phyloP scores from a whole-genome alignment of 2,797 vertebrate species.

The Poeciliopsis paucimaculata region DNA sequence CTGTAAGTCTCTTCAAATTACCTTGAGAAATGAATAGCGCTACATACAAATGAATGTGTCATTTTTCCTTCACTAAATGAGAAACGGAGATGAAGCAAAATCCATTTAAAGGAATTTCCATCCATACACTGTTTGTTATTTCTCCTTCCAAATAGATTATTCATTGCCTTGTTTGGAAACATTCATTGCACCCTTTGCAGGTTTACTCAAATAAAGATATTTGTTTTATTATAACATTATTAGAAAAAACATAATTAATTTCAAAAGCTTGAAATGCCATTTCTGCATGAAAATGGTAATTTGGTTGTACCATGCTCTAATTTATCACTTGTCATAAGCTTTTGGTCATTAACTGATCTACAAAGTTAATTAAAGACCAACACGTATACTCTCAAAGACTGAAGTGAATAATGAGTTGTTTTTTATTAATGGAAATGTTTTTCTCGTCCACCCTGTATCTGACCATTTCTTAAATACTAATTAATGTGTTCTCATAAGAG shows the following conservation, averaged over 20 bases:
- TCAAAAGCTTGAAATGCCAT: neutral
- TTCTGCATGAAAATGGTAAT: conserved; percentile 11
- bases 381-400: conserved; percentile 63
- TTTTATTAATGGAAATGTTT: conserved; percentile 33
- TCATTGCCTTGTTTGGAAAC: neutral
- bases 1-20: neutral
- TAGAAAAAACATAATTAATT: neutral
- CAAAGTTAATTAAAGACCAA: conserved; percentile 66
- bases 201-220: neutral
- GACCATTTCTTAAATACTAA: conserved; percentile 37
- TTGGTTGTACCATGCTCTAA: conserved; percentile 36
- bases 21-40: conserved; percentile 1
- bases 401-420: conserved; percentile 51
- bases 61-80: neutral
- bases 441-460: conserved; percentile 46
- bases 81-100: neutral
- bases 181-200: neutral
- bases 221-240: neutral
- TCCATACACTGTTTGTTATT: neutral
- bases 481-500: conserved; percentile 23
- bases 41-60: neutral
- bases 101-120: too few species aligned
- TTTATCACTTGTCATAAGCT: conserved; percentile 54
- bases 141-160: neutral
- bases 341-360: conserved; percentile 56